Evolutionary conservation across 2,113 vertebrate species (phyloP).

Genomic region (Daboia siamensis): DNA sequence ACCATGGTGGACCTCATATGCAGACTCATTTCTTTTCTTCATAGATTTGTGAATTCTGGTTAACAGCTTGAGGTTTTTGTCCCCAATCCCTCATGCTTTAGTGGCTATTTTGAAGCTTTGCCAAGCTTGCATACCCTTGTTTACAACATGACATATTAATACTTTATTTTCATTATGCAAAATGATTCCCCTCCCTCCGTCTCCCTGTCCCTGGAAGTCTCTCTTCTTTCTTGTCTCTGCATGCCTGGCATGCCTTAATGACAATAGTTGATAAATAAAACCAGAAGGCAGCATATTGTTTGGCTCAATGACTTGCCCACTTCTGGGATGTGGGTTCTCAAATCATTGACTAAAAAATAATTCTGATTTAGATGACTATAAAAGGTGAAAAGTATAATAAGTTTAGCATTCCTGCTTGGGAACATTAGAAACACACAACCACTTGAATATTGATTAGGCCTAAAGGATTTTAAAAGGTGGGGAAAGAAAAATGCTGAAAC

Average conservation of each 20-base stretch:
- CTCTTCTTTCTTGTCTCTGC: neutral
- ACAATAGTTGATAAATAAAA: constrained; percentile 41
- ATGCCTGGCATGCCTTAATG: constrained; percentile 19
- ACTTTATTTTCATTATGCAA: constrained; percentile 28
- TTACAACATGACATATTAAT: constrained; percentile 20
- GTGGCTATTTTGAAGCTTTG: neutral
- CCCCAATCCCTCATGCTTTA: neutral
- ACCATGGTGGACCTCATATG: neutral
- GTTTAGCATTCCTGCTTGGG: constrained; percentile 27
- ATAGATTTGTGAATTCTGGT: neutral
- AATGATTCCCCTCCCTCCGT: neutral
- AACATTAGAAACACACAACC: constrained; percentile 21
- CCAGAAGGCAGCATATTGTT: constrained; percentile 7
- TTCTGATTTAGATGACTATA: constrained; percentile 33
- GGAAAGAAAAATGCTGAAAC: constrained; percentile 5
- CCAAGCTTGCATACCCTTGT: neutral
- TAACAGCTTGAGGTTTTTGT: neutral
- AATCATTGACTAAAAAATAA: constrained; percentile 42
- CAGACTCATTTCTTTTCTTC: neutral
- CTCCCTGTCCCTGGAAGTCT: constrained; percentile 11
- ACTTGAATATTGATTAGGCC: constrained; percentile 35
- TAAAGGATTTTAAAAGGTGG: neutral
- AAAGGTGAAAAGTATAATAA: constrained; percentile 41
- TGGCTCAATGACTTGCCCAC: constrained; percentile 26
- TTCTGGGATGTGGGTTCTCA: constrained; percentile 29